phyloP scores from a whole-genome alignment of 2,113 vertebrate genomes.

The Pangasianodon gigas region DNA sequence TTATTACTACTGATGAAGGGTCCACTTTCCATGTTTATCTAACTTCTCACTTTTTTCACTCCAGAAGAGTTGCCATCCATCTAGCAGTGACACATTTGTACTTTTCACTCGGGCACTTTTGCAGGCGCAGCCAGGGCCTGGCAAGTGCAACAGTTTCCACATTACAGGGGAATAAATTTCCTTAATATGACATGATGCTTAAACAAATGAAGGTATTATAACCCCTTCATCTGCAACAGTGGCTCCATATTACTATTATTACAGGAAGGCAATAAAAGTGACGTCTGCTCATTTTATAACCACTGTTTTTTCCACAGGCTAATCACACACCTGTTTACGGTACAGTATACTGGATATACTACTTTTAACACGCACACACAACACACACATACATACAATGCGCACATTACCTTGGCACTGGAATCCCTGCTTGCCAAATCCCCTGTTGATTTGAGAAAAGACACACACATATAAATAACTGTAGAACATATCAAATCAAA shows the following conservation, averaged over 20 bases:
- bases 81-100: not conserved
- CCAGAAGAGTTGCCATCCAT: constrained; percentile 12
- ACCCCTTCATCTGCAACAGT: constrained; percentile 51
- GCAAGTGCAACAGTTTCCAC: constrained; percentile 47
- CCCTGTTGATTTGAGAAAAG: constrained; percentile 64
- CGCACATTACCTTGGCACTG: constrained; percentile 75
- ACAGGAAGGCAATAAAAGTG: constrained; percentile 46
- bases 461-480: not conserved
- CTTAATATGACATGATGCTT: constrained; percentile 37
- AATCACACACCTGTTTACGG: not conserved
- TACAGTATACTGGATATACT: no score
- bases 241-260: constrained; percentile 4
- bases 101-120: constrained; percentile 8
- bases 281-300: not conserved
- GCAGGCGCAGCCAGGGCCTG: constrained; percentile 24
- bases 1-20: constrained; percentile 4
- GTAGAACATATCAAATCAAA: not conserved
- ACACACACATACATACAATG: constrained; percentile 27
- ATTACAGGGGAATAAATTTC: constrained; percentile 44
- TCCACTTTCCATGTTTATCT: constrained; percentile 28
- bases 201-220: constrained; percentile 49
- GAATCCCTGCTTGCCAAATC: constrained; percentile 79
- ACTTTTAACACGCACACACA: constrained; percentile 9
- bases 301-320: not conserved
- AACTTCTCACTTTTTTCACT: not conserved